Evolutionary conservation across 2,113 vertebrate genomes (phyloP).

Genomic region (Potamarius usumacintae): DNA sequence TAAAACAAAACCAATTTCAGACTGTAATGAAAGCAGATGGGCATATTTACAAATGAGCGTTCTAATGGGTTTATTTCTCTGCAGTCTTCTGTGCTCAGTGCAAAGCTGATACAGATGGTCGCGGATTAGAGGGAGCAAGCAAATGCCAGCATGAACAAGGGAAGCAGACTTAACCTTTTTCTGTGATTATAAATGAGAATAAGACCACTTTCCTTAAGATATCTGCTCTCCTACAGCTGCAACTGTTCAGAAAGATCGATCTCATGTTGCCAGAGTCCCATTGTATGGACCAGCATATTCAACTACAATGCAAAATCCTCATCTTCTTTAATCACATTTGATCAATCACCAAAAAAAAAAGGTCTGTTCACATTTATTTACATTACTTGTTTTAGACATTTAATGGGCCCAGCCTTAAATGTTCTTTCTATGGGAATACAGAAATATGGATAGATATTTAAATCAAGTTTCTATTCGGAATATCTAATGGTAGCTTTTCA

Average conservation of each 20-base stretch:
- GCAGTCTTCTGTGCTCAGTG: conserved; percentile 18
- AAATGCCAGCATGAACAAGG: conserved; percentile 37
- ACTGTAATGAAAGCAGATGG: conserved; percentile 27
- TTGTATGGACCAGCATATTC: neutral
- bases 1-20: neutral
- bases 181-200: conserved; percentile 16
- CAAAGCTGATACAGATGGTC: conserved; percentile 39
- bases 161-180: conserved; percentile 31
- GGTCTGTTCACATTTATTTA: neutral
- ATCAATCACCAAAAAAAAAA: neutral
- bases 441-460: conserved; percentile 1
- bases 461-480: neutral
- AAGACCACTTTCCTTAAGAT: conserved; percentile 19
- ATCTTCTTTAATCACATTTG: neutral
- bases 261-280: neutral
- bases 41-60: conserved; percentile 31
- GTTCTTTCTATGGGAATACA: neutral
- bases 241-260: neutral
- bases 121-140: conserved; percentile 20
- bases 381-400: neutral
- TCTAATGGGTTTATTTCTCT: conserved; percentile 31
- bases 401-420: neutral
- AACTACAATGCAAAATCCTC: neutral
- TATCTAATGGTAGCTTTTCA: conserved; percentile 20
- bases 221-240: neutral